Conservation (phyloP, 2,797 vertebrate species). For the Buceros bicornis region DNA sequence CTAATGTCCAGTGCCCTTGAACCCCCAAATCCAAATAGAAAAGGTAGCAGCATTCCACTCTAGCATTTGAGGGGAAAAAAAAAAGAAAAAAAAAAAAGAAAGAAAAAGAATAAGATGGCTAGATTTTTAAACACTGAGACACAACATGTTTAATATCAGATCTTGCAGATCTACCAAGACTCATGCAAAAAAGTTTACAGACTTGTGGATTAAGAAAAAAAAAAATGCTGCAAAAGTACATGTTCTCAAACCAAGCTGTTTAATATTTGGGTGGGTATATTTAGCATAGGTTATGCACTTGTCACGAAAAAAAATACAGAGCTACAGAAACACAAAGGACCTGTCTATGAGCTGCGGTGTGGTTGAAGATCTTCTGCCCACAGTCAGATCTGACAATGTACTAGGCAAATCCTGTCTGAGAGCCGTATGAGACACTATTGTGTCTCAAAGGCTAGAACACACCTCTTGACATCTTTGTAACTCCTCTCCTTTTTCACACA, state of each 20-base stretch:
- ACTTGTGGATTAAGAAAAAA: background rate
- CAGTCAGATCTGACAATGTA: background rate
- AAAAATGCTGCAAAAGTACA: background rate
- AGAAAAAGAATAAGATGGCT: background rate
- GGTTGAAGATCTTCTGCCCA: background rate
- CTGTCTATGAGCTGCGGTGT: background rate
- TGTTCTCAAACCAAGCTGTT: background rate
- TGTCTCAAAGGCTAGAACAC: background rate
- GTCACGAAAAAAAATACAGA: background rate
- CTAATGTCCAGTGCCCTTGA: background rate
- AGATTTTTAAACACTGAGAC: background rate
- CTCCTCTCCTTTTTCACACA: background rate
- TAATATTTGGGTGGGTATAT: background rate
- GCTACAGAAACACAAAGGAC: background rate
- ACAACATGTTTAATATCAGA: background rate
- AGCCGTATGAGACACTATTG: background rate
- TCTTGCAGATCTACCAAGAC: background rate
- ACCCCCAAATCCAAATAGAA: background rate
- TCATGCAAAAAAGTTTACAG: rapidly evolving
- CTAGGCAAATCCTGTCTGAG: background rate
- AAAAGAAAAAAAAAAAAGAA: background rate
- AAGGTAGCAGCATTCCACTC: background rate
- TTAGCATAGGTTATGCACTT: background rate
- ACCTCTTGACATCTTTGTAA: background rate
- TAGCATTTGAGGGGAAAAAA: background rate